Evolutionary conservation across 1,140 invertebrate species (phyloP).

Genomic region (Nasonia giraulti): DNA sequence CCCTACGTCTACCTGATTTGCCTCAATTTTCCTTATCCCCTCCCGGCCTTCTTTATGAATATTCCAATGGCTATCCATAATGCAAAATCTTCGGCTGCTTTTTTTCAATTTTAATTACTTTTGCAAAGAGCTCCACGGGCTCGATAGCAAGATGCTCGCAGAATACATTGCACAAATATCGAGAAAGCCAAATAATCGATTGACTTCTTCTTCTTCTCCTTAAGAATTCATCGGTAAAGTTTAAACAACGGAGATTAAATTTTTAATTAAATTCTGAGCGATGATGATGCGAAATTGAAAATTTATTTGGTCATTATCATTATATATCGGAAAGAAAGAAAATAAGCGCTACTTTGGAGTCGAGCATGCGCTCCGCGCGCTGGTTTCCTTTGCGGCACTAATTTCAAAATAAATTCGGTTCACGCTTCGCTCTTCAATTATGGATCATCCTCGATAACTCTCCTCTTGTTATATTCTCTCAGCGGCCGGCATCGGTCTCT

Average conservation of each 20-base stretch:
- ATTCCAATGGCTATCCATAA: slow-evolving; percentile 52
- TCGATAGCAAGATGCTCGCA: neutral
- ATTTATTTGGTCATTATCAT: slow-evolving; percentile 40
- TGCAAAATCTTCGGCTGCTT: slow-evolving; percentile 45
- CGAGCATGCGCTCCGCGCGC: no score
- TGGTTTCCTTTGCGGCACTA: neutral
- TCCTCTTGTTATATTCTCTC: slow-evolving; percentile 32
- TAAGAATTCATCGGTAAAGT: neutral
- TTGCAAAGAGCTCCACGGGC: neutral
- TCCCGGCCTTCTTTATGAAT: slow-evolving; percentile 50
- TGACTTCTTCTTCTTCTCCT: neutral
- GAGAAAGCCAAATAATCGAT: neutral
- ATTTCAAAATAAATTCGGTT: slow-evolving; percentile 46
- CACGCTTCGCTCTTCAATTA: slow-evolving; percentile 28
- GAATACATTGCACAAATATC: neutral
- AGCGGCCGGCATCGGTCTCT: neutral
- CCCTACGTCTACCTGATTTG: neutral
- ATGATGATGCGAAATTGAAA: neutral
- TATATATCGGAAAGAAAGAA: neutral
- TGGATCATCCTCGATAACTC: slow-evolving; percentile 24
- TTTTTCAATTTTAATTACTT: slow-evolving; percentile 48
- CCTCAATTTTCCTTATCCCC: slow-evolving; percentile 15
- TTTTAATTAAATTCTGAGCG: neutral
- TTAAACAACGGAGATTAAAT: neutral
- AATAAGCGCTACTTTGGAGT: neutral